Conservation (phyloP, 2,113 vertebrate species). For the Ciconia maguari region DNA sequence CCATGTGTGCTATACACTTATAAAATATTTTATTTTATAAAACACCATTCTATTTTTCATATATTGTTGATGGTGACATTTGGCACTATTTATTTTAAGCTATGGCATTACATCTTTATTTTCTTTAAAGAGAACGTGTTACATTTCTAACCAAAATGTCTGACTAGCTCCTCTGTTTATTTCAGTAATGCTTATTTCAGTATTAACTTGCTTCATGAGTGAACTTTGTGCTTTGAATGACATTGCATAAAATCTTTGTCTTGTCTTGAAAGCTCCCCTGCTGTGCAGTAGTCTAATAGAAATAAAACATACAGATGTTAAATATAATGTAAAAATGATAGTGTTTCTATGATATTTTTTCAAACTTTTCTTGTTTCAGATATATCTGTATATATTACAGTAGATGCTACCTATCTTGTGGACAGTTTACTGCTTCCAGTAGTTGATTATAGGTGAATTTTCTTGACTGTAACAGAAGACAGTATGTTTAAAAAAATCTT, state of each 20-base stretch:
- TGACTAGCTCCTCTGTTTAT: slow-evolving; percentile 43
- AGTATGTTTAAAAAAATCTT: neutral
- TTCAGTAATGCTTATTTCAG: slow-evolving; percentile 60
- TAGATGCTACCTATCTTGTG: neutral
- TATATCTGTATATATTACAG: neutral
- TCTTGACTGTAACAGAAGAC: neutral
- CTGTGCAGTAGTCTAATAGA: slow-evolving; percentile 59
- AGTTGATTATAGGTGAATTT: neutral
- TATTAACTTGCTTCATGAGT: slow-evolving; percentile 44
- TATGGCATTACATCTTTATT: slow-evolving; percentile 47
- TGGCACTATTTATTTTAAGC: slow-evolving; percentile 73
- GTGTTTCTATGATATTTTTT: neutral
- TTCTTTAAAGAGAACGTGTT: slow-evolving; percentile 57
- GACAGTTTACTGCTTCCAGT: neutral
- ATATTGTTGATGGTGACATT: neutral
- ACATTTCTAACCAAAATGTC: slow-evolving; percentile 47
- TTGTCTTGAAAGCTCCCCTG: slow-evolving; percentile 23
- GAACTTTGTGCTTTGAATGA: slow-evolving; percentile 59
- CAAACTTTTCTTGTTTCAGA: neutral
- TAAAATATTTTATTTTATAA: neutral
- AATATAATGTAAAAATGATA: slow-evolving; percentile 11
- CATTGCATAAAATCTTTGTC: slow-evolving; percentile 17
- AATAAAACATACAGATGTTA: slow-evolving; percentile 59
- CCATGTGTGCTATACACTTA: neutral
- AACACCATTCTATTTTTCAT: neutral